Evolutionary conservation across 1,140 invertebrate species (phyloP), one percentile per base, ranked within the genome.

Genomic region (Drosophila truncata): DNA sequence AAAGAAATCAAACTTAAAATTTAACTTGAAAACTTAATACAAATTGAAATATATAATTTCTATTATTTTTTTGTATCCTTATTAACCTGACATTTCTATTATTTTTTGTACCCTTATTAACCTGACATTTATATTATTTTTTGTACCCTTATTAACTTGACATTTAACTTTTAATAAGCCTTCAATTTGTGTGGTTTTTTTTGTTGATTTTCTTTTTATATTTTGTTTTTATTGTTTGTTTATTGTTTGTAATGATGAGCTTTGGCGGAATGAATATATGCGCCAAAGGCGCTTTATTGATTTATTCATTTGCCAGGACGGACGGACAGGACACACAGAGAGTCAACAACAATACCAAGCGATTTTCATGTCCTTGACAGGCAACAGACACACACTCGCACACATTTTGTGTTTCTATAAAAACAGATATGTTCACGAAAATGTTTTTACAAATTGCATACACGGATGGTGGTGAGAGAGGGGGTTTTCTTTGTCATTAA

Each of bases 191-290:
- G 11, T 33, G 20, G 18, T 8, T 16, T 33, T 31, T 50, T 31
- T 31, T 27, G 8, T 27, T 33, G 4, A 49, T 2, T 31, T 16
- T 61, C 27, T 29, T 8, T 33, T 20, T 33, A 20, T 20, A 9
- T 20, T 20, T 3, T 13, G 59, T 31, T 71, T 47, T 16, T 25
- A 33, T 41, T 58, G 35, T 41, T 71, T 71, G 65, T 46, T 65
- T 58, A 58, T 76, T 64, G 52, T 76, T 58, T 75, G 71, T 65
- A 75, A 76, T 65, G 75, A 76, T 65, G 60, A 75, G 73, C 71
- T 65, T 50, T 75, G 52, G 50, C 39, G 31, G 25, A 65, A 41
- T 46, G 33, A 27, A n/a, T 35, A 35, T 54, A 54, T 54, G 42
- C 16, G 42, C 69, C 35, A n/a, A 31, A 23, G 66, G 52, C 66